Percentiles rank a stretch among this genome's conserved stretches.
Evolutionary conservation across 2,888 invertebrate genomes (phyloP).

Genomic region (Serrognathus titanus): DNA sequence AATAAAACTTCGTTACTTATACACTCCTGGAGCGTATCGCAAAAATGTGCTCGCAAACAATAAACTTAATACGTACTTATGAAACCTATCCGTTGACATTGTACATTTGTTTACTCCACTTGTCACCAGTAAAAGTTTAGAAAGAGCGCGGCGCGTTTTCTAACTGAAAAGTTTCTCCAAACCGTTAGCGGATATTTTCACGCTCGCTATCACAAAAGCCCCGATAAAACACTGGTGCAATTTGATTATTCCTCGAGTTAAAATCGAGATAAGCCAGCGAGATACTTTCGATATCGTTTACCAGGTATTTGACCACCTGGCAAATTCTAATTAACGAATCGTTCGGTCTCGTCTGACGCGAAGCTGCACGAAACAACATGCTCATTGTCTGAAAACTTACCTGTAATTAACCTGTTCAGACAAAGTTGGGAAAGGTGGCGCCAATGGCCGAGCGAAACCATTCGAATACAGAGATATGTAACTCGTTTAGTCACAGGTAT

Average conservation of each 20-base stretch:
- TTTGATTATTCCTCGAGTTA: not conserved
- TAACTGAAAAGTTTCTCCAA: not conserved
- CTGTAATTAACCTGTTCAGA: constrained; percentile 5
- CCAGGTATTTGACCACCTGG: constrained; percentile 38
- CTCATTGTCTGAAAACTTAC: constrained; percentile 3
- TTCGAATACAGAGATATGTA: too few relatives aligned
- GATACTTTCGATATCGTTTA: constrained; percentile 29
- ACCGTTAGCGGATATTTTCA: not conserved
- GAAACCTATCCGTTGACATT: constrained; percentile 62
- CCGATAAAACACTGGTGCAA: constrained; percentile 8
- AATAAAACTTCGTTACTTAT: not conserved
- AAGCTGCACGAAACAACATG: not conserved
- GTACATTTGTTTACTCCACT: constrained; percentile 31
- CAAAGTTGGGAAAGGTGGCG: not conserved
- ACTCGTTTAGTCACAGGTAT: too few relatives aligned
- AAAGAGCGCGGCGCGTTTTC: not conserved
- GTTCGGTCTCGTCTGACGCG: constrained; percentile 6
- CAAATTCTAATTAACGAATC: constrained; percentile 24
- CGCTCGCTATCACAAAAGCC: not conserved
- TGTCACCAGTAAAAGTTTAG: not conserved
- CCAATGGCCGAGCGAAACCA: too few relatives aligned
- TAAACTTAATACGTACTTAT: constrained; percentile 53
- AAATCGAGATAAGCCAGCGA: constrained; percentile 19
- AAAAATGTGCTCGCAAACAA: not conserved
- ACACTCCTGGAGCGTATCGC: not conserved